Evolutionary conservation across 2,113 vertebrate genomes (phyloP).

Genomic region (Python bivittatus): DNA sequence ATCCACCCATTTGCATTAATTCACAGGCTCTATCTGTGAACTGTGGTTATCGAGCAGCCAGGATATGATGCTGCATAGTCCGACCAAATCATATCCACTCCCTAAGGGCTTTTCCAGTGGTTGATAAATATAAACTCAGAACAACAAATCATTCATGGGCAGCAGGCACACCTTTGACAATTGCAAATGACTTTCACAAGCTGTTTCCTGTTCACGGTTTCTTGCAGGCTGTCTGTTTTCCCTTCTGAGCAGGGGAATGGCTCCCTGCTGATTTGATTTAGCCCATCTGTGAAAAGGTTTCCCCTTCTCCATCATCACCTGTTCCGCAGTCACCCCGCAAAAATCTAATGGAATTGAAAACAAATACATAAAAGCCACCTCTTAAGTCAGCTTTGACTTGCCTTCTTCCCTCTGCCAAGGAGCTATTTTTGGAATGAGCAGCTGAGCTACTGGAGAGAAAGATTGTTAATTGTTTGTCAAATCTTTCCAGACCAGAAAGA

Average conservation of each 20-base stretch:
- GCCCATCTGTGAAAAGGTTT: conserved; percentile 36
- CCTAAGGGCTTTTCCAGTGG: not conserved
- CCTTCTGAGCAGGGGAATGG: conserved; percentile 68
- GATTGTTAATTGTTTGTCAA: conserved; percentile 77
- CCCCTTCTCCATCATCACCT: conserved; percentile 51
- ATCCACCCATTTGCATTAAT: not conserved
- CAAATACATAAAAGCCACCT: conserved; percentile 60
- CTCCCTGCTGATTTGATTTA: conserved; percentile 67
- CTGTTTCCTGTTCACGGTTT: conserved; percentile 72
- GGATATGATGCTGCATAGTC: not conserved
- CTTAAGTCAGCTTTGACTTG: conserved; percentile 62
- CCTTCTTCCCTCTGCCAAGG: conserved; percentile 38
- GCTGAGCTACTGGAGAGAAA: conserved; percentile 67
- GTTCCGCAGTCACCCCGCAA: conserved; percentile 17
- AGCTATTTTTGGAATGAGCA: conserved; percentile 78
- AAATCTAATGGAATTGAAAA: conserved; percentile 23
- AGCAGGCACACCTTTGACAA: conserved; percentile 53
- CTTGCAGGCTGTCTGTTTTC: conserved; percentile 64
- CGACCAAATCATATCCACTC: not conserved
- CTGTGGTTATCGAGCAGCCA: not conserved
- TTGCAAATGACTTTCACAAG: conserved; percentile 63
- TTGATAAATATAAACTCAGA: not conserved
- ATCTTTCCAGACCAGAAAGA: conserved; percentile 63
- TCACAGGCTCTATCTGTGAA: not conserved
- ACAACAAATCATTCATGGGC: conserved; percentile 14